A percentile compares a stretch with the other conserved stretches of the same genome.
These are phyloP conservation scores for Aphidius gifuensis DNA, from an alignment of 1,140 invertebrate species.

Conservation along the genomic window DNA sequence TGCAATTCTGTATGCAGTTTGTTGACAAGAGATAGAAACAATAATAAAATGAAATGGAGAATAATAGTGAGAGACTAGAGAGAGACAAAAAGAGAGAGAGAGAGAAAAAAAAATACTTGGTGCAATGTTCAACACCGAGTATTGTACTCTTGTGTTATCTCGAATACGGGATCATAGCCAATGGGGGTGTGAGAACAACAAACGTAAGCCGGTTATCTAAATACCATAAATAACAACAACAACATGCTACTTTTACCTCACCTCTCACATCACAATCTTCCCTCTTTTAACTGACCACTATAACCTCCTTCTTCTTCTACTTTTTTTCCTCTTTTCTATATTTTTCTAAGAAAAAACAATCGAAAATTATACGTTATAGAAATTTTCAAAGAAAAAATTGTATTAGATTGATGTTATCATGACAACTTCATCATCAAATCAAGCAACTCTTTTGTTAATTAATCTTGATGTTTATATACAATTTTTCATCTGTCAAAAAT, in stretches of 20 bases:
- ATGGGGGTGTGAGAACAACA: slow-evolving; percentile 42
- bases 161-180: slow-evolving; percentile 43
- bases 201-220: slow-evolving; percentile 54
- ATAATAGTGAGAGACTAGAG: neutral
- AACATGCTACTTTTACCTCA: slow-evolving; percentile 28
- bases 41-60: slow-evolving; percentile 7
- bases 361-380: too few species aligned
- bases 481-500: too few species aligned
- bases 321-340: too few species aligned
- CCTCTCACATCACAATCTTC: slow-evolving; percentile 20
- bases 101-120: neutral
- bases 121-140: slow-evolving; percentile 5
- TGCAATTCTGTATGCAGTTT: neutral
- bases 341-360: too few species aligned
- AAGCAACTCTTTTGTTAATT: too few species aligned
- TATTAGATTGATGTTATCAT: too few species aligned
- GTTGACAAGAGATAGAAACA: slow-evolving; percentile 7
- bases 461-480: too few species aligned
- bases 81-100: too few species aligned
- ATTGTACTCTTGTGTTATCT: slow-evolving; percentile 25
- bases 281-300: slow-evolving; percentile 1
- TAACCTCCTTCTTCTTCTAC: too few species aligned
- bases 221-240: slow-evolving; percentile 53
- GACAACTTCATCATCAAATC: too few species aligned
- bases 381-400: too few species aligned